Evolutionary conservation across 1,140 invertebrate species (phyloP), one percentile per base, ranked within the genome.

Genomic region (Eriocheir sinensis): DNA sequence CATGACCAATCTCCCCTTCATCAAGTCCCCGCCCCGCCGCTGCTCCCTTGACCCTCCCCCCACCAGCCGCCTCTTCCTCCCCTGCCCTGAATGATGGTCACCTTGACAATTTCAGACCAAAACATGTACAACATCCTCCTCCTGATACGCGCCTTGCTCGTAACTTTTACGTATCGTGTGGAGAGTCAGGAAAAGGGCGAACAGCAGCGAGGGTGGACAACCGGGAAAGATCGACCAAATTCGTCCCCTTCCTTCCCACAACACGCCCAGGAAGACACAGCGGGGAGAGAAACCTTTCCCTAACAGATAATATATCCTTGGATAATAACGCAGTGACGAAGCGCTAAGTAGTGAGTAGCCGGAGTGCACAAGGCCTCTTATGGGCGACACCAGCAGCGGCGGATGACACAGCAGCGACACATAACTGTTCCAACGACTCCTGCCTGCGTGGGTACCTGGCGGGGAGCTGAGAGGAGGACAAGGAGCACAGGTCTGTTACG

Each of bases 1-100:
- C 89, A 60, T 90, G 89, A 90, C 89, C 89, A 60, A 90, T 90
- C 89, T 90, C n/a, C 44, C 89, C 15, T 44, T 90, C 89, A 90
- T 90, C 44, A 60, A 27, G 44, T 36, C 34, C 89, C 48, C 36
- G 0, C 60, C 60, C 60, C 4, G 27, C 83, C 15, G 3, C 48
- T 72, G 27, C 17, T 21, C 34, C 48, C 17, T 53, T 72, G 17
- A 32, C 21, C 40, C 90, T 12, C n/a, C 90, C 40, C 36, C 53
- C 90, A n/a, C 88, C 40, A 15, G 17, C 88, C 2, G 27, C 88
- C 30, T 27, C 41, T 40, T 53, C 38, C 41, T 89, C 41, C 48
- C 27, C 17, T 12, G 27, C 30, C 12, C 40, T 40, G 40, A 15
- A 15, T 86, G 40, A 41, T 86, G 83, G 83, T 2, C 34, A 86